Evolutionary conservation across 1,140 invertebrate genomes (phyloP).

Genomic region (Pogonomyrmex barbatus): DNA sequence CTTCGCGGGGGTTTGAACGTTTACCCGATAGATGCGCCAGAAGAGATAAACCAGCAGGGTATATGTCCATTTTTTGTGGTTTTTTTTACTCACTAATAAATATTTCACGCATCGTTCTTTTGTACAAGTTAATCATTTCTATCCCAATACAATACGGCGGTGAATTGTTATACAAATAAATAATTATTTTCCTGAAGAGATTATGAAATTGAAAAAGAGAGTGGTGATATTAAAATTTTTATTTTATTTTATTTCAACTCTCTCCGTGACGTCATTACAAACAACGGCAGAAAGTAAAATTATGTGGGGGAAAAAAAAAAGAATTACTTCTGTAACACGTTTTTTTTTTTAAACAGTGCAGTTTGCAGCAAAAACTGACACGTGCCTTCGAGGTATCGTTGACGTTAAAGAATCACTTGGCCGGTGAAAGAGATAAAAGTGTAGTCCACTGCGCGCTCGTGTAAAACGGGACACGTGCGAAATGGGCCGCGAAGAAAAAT

Average conservation of each 20-base stretch:
- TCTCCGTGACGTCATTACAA: not conserved
- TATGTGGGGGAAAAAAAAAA: slow-evolving; percentile 8
- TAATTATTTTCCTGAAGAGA: not conserved
- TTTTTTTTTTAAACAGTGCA: slow-evolving; percentile 18
- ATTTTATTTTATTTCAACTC: not conserved
- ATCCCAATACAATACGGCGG: not conserved
- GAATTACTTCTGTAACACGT: slow-evolving; percentile 18
- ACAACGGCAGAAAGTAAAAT: slow-evolving; percentile 9
- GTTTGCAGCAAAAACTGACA: slow-evolving; percentile 23
- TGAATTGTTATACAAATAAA: not conserved
- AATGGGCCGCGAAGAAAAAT: slow-evolving; percentile 53
- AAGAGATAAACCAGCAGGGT: slow-evolving; percentile 40
- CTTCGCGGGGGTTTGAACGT: slow-evolving; percentile 55
- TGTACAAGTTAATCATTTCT: slow-evolving; percentile 19
- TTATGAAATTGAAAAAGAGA: slow-evolving; percentile 1
- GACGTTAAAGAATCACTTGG: slow-evolving; percentile 60
- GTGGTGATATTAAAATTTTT: not conserved
- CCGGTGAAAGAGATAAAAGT: slow-evolving; percentile 48
- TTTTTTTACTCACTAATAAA: slow-evolving; percentile 39
- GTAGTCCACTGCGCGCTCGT: slow-evolving; percentile 10
- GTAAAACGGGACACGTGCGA: slow-evolving; percentile 53
- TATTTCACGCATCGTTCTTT: slow-evolving; percentile 46
- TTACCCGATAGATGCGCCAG: slow-evolving; percentile 52
- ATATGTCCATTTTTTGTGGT: slow-evolving; percentile 22
- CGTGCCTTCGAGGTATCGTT: slow-evolving; percentile 47